These are phyloP conservation scores for Megaceryle alcyon DNA, from an alignment of 2,797 vertebrate species.

Conservation along the genomic window DNA sequence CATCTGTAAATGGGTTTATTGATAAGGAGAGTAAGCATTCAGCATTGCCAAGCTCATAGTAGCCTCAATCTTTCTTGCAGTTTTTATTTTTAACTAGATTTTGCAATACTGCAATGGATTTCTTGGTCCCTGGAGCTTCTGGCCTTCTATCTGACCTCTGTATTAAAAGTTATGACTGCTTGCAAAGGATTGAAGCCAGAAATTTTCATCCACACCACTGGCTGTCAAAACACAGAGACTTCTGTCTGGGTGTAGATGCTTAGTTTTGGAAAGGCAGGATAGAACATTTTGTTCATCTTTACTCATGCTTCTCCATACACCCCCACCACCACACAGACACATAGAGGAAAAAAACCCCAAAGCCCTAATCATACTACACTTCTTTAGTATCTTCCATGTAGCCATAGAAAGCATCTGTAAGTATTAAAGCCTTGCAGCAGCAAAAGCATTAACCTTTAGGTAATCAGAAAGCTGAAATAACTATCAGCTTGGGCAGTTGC, in stretches of 20 bases:
- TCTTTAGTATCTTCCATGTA: background rate
- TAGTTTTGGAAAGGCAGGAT: constrained; percentile 19
- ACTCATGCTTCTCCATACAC: background rate
- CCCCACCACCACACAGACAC: background rate
- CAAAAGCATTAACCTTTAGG: background rate
- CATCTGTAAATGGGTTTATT: background rate
- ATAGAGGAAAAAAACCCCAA: background rate
- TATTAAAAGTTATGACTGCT: background rate
- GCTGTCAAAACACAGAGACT: constrained; percentile 58
- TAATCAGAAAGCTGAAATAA: background rate
- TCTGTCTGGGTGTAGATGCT: constrained; percentile 33
- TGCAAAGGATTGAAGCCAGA: background rate
- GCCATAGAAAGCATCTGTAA: background rate
- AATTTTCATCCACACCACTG: background rate
- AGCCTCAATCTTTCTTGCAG: background rate
- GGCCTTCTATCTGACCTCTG: background rate
- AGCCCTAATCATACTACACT: background rate
- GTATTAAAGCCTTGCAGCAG: background rate
- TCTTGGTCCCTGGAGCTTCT: constrained; percentile 3
- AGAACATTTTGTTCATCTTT: constrained; percentile 61
- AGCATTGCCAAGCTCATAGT: background rate
- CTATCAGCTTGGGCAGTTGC: background rate
- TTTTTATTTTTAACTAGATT: constrained; percentile 22
- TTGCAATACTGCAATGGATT: constrained; percentile 9
- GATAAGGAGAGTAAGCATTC: background rate